These are phyloP conservation scores for Ophioninae sp. DNA, from an alignment of 2,888 invertebrate species.

Conservation along the genomic window DNA sequence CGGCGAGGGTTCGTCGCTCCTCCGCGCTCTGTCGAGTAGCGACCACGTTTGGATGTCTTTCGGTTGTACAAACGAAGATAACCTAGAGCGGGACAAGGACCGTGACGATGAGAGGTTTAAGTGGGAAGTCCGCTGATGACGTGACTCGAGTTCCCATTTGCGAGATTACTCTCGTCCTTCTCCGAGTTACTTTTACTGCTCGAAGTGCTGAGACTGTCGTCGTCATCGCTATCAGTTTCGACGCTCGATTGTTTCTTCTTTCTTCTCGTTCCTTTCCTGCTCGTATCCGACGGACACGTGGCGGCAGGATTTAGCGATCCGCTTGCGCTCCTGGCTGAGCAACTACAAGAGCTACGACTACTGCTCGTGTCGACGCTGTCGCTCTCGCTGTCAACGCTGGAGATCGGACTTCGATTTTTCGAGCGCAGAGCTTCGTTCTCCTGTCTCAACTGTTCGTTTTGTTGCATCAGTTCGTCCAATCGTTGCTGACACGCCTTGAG, in stretches of 20 bases:
- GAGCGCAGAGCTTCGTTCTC: conserved; percentile 84
- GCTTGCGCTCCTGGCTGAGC: conserved; percentile 65
- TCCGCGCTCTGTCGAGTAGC: neutral
- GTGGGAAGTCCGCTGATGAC: conserved; percentile 71
- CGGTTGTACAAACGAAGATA: neutral
- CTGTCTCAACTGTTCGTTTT: conserved; percentile 85
- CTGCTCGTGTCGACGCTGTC: conserved; percentile 78
- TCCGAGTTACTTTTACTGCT: conserved; percentile 64
- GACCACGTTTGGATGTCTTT: neutral
- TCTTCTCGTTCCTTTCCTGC: conserved; percentile 58
- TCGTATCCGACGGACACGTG: no score
- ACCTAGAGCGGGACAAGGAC: neutral
- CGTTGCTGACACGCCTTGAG: conserved; percentile 84
- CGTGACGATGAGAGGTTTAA: conserved; percentile 57
- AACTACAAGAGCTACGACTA: conserved; percentile 71
- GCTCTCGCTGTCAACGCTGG: conserved; percentile 83
- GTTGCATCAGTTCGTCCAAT: conserved; percentile 84
- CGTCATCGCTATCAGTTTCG: conserved; percentile 78
- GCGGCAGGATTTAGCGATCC: conserved; percentile 25
- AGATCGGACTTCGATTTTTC: conserved; percentile 73
- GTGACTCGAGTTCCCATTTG: conserved; percentile 68
- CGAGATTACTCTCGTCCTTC: conserved; percentile 57
- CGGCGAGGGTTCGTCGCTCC: neutral
- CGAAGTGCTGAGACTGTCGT: conserved; percentile 78
- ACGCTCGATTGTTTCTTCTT: conserved; percentile 67